phyloP scores from a whole-genome alignment of 2,888 invertebrate genomes.

The Plebejus anna region DNA sequence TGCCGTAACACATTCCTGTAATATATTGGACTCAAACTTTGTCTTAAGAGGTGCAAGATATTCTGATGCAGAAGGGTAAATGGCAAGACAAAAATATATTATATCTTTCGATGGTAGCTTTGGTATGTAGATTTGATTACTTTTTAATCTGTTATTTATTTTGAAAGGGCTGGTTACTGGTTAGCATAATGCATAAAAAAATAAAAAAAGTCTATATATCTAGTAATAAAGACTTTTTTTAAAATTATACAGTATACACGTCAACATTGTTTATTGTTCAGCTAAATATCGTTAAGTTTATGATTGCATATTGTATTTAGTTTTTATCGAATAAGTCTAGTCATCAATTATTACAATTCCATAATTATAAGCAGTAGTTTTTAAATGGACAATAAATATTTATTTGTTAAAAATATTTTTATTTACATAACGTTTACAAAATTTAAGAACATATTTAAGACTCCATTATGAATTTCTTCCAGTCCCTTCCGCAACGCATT shows the following conservation, averaged over 20 bases:
- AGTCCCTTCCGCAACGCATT: conserved; percentile 50
- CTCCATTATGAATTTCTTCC: conserved; percentile 54
- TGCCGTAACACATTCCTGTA: conserved; percentile 39
- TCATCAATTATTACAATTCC: neutral
- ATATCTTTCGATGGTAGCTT: neutral
- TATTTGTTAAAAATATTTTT: conserved; percentile 10
- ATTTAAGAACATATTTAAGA: conserved; percentile 41
- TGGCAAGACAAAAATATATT: neutral
- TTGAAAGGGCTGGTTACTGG: no score
- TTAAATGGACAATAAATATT: conserved; percentile 13
- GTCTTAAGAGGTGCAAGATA: neutral
- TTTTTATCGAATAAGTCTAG: neutral
- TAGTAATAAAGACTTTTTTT: no score
- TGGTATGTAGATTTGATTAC: neutral
- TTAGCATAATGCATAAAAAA: no score
- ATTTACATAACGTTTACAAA: conserved; percentile 6
- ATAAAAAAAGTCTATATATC: no score
- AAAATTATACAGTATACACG: neutral
- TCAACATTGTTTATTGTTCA: neutral
- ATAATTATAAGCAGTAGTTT: neutral
- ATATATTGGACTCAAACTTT: neutral
- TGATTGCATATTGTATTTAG: conserved; percentile 3
- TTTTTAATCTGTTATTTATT: neutral
- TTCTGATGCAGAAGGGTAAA: neutral
- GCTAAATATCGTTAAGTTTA: neutral